Percentiles rank a stretch among this genome's conserved stretches.
phyloP scores from a whole-genome alignment of 2,113 vertebrate species.

The Chrysochloris asiatica region DNA sequence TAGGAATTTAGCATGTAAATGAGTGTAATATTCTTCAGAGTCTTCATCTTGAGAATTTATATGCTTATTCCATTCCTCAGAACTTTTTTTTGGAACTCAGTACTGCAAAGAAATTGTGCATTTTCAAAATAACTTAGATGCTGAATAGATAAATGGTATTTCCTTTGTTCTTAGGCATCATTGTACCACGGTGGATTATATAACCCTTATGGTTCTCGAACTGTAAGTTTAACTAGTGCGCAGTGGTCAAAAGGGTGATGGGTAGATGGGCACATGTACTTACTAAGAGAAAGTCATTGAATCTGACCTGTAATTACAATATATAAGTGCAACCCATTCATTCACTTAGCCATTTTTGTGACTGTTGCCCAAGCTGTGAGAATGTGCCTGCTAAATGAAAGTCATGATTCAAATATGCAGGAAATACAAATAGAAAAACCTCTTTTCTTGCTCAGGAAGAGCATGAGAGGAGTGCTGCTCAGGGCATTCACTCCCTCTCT shows the following conservation, averaged over 20 bases:
- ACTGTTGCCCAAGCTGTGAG: neutral
- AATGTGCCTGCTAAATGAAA: neutral
- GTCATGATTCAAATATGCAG: neutral
- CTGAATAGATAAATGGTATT: constrained; percentile 49
- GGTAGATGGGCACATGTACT: neutral
- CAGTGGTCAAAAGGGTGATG: neutral
- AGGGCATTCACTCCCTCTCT: neutral
- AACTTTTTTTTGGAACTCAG: constrained; percentile 11
- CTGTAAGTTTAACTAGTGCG: constrained; percentile 87
- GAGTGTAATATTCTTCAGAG: neutral
- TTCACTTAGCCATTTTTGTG: neutral
- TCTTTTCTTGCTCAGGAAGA: neutral
- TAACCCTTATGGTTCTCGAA: constrained; percentile 87
- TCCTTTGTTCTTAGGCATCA: constrained; percentile 87
- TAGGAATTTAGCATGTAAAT: neutral
- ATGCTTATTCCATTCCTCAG: neutral
- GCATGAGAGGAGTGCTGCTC: neutral
- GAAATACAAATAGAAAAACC: neutral
- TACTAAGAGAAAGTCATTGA: neutral
- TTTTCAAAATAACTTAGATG: constrained; percentile 32
- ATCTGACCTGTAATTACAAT: neutral
- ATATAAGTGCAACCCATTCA: neutral
- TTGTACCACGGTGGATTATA: constrained; percentile 88
- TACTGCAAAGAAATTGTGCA: neutral
- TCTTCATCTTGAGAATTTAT: neutral